These are phyloP conservation scores for Actinemys pallida DNA, from an alignment of 2,113 vertebrate species.

Conservation along the genomic window DNA sequence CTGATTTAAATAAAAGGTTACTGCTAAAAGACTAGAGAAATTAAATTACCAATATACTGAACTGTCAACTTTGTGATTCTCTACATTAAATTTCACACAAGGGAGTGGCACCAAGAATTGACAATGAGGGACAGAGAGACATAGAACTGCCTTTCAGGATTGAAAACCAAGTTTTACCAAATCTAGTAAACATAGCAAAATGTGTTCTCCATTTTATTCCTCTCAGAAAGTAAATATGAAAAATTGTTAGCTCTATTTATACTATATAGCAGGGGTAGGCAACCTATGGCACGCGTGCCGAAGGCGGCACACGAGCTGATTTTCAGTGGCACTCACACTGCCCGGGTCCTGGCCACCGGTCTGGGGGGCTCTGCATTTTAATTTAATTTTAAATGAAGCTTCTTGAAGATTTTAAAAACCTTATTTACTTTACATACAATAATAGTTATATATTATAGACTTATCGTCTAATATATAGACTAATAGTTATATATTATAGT, in stretches of 20 bases:
- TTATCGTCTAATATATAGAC: too few species aligned
- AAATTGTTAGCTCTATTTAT: background rate
- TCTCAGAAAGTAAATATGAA: background rate
- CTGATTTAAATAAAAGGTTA: conserved; percentile 6
- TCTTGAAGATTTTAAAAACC: too few species aligned
- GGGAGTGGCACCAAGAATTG: background rate
- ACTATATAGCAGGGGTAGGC: background rate
- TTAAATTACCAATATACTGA: background rate
- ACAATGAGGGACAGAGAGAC: background rate
- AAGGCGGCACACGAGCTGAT: too few species aligned
- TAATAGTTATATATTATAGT: too few species aligned
- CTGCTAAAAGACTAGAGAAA: background rate
- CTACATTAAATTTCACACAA: background rate
- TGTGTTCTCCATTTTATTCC: background rate
- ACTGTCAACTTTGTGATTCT: background rate
- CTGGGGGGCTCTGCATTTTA: too few species aligned
- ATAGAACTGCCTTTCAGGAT: background rate
- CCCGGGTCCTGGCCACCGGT: too few species aligned
- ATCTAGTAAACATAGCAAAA: background rate
- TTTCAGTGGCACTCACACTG: too few species aligned
- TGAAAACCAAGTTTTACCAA: background rate
- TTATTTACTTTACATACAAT: too few species aligned
- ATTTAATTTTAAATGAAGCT: too few species aligned
- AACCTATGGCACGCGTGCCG: too few species aligned
- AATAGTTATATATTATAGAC: too few species aligned